Conservation (phyloP, 2,113 vertebrate genomes). For the Diphyllodes magnificus region DNA sequence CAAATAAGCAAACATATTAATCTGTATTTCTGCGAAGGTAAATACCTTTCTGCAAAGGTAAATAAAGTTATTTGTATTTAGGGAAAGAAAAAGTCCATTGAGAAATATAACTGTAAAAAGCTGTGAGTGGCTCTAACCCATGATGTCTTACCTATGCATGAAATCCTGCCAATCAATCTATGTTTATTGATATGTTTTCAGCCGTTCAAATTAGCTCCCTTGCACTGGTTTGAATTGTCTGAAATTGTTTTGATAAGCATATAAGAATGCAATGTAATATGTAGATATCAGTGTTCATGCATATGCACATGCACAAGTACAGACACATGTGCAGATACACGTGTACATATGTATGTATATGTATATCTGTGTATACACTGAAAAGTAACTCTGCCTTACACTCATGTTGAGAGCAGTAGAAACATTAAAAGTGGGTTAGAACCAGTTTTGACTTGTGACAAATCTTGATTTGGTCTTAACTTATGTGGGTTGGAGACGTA, state of each 20-base stretch:
- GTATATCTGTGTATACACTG: background rate
- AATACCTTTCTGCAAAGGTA: constrained; percentile 17
- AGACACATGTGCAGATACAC: too few species aligned
- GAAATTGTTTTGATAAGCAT: background rate
- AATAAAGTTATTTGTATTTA: constrained; percentile 11
- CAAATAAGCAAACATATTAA: constrained; percentile 26
- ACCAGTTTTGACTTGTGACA: background rate
- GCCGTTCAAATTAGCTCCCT: background rate
- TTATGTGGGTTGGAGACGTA: background rate
- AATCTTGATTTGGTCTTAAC: background rate
- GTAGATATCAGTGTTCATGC: background rate
- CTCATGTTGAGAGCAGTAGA: background rate
- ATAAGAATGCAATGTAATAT: background rate
- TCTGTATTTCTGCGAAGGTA: constrained; percentile 3
- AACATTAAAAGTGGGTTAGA: background rate
- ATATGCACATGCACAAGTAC: too few species aligned
- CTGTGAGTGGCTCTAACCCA: background rate
- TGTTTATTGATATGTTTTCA: background rate
- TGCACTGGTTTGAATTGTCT: background rate
- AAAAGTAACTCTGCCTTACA: background rate
- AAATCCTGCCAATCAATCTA: background rate
- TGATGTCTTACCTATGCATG: background rate
- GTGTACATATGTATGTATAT: too few species aligned
- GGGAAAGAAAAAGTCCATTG: background rate
- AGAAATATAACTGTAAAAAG: background rate